Conservation (phyloP, 2,113 vertebrate genomes). For the Alaudala cheleensis region DNA sequence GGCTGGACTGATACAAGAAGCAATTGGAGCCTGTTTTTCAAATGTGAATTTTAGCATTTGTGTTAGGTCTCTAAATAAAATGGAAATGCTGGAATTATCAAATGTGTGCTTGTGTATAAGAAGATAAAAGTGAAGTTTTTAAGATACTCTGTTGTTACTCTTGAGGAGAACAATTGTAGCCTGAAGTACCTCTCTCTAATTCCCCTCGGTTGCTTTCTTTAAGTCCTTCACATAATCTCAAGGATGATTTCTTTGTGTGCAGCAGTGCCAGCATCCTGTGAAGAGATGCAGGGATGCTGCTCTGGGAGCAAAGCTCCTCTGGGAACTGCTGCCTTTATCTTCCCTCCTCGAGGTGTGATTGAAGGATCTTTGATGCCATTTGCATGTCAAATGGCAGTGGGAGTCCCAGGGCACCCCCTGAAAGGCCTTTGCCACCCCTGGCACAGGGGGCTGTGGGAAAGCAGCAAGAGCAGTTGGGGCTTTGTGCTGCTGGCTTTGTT, state of each 20-base stretch:
- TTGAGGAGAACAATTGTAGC: not conserved
- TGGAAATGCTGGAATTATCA: not conserved
- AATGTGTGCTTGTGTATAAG: not conserved
- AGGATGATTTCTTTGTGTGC: not conserved
- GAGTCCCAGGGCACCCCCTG: not conserved
- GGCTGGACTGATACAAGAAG: not conserved
- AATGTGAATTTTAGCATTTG: not conserved
- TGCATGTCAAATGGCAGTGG: conserved; percentile 45
- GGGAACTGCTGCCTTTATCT: not conserved
- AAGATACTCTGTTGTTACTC: not conserved
- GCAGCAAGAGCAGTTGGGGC: not conserved
- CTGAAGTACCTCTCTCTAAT: not conserved
- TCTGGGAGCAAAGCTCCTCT: not conserved
- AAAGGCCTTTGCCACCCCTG: conserved; percentile 47
- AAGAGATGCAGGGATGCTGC: not conserved
- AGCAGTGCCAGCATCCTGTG: not conserved
- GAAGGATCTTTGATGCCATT: conserved; percentile 46
- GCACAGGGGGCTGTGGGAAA: conserved; percentile 58
- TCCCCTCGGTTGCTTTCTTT: not conserved
- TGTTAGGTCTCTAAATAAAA: not conserved
- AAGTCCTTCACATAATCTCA: not conserved
- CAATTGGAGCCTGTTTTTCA: not conserved
- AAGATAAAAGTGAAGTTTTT: not conserved
- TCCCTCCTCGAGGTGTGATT: conserved; percentile 24
- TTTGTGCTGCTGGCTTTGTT: conserved; percentile 50